Conservation (phyloP, 2,797 vertebrate genomes). For the Podargus strigoides region DNA sequence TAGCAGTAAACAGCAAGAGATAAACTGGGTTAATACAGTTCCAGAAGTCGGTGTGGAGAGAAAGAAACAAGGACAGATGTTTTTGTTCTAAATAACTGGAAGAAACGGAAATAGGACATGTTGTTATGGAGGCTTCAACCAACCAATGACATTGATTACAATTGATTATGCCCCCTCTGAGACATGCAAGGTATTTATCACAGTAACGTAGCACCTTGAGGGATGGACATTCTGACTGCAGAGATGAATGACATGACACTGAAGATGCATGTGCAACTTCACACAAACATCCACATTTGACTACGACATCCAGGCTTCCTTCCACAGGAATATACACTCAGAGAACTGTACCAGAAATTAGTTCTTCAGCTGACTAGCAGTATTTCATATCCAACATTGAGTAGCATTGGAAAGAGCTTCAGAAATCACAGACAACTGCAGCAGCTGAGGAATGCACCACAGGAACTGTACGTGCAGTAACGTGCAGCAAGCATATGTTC, state of each 20-base stretch:
- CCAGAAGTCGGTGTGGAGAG: not conserved
- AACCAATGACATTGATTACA: not conserved
- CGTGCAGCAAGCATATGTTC: not conserved
- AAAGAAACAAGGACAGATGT: not conserved
- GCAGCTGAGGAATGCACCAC: not conserved
- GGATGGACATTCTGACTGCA: not conserved
- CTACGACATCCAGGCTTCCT: not conserved
- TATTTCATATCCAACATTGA: not conserved
- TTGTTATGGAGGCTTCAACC: not conserved
- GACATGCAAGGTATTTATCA: not conserved
- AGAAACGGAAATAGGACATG: not conserved
- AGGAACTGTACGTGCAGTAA: not conserved
- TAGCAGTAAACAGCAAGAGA: not conserved
- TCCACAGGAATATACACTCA: not conserved
- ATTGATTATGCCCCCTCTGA: not conserved
- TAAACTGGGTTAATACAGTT: not conserved
- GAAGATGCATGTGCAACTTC: fast-evolving
- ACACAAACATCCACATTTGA: not conserved
- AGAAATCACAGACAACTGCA: not conserved
- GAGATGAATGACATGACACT: not conserved
- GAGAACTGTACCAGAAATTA: not conserved
- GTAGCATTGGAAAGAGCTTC: not conserved
- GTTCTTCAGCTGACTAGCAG: not conserved
- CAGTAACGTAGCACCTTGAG: not conserved
- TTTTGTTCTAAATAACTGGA: not conserved